These are phyloP conservation scores for Pararge aegeria DNA, from an alignment of 1,140 invertebrate genomes.

Conservation along the genomic window DNA sequence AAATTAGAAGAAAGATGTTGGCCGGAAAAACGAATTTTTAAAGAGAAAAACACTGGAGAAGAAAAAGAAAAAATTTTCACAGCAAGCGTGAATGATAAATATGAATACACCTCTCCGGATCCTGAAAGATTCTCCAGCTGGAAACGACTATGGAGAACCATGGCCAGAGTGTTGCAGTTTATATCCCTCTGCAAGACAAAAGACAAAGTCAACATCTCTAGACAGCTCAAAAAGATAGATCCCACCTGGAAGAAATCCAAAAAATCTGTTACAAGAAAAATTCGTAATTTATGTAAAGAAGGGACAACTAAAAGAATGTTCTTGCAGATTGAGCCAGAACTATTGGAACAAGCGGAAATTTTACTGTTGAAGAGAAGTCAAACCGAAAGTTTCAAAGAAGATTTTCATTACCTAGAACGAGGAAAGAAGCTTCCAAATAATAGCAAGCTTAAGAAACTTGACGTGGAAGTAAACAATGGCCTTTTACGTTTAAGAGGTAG, in stretches of 20 bases:
- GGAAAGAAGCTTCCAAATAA: slow-evolving; percentile 11
- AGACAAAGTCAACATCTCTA: no score
- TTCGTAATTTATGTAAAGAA: no score
- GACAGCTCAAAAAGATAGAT: no score
- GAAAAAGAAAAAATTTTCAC: background rate
- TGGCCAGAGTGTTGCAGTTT: background rate
- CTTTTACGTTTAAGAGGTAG: background rate
- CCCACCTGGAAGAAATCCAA: no score
- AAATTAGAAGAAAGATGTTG: background rate
- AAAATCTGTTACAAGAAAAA: no score
- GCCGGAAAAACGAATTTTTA: background rate
- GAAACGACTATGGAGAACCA: background rate
- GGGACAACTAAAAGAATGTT: no score
- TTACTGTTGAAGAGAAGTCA: background rate
- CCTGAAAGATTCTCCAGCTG: background rate
- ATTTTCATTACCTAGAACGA: background rate
- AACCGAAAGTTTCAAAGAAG: background rate
- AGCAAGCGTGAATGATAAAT: background rate
- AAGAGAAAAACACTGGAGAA: background rate
- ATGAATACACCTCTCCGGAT: background rate
- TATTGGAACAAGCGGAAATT: background rate
- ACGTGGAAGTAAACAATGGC: background rate
- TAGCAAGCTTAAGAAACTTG: slow-evolving; percentile 26
- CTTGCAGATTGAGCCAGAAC: background rate
- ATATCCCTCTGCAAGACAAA: background rate